Evolutionary conservation across 2,888 invertebrate species (phyloP).

Genomic region (Tromatobia lineatoria): DNA sequence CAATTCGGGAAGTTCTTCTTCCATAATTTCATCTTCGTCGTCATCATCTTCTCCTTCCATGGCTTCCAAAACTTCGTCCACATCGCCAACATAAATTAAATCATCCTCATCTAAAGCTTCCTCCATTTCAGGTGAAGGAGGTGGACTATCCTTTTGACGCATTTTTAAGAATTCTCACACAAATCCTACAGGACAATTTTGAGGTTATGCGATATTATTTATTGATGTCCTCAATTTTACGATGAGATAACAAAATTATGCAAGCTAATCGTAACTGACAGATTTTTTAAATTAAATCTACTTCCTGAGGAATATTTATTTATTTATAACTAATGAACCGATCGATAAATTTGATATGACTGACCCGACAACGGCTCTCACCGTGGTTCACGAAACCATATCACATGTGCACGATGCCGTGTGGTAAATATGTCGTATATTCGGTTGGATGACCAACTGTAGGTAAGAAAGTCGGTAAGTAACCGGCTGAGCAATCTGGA

Average conservation of each 20-base stretch:
- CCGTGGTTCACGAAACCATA: not conserved
- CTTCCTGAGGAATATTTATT: conserved; percentile 10
- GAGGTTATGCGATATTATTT: conserved; percentile 29
- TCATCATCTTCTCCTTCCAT: conserved; percentile 73
- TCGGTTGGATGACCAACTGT: not conserved
- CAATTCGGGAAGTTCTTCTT: conserved; percentile 77
- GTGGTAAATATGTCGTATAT: not conserved
- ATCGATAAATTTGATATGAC: conserved; percentile 1
- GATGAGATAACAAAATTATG: not conserved
- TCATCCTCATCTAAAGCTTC: conserved; percentile 86
- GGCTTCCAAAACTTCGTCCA: conserved; percentile 82
- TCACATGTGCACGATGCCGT: not conserved
- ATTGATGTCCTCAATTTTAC: not conserved
- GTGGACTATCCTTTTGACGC: conserved; percentile 85
- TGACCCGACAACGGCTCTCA: not conserved
- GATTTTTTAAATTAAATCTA: not conserved
- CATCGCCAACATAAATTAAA: conserved; percentile 82
- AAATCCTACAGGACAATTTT: not conserved
- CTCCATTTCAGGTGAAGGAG: conserved; percentile 86
- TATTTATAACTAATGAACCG: not conserved
- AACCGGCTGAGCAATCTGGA: too few relatives aligned
- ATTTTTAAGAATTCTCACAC: conserved; percentile 67
- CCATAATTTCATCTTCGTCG: conserved; percentile 81
- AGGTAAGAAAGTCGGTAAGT: not conserved
- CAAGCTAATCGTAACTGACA: not conserved